A percentile compares a stretch with the other conserved stretches of the same genome.
These are phyloP conservation scores for Zaprionus africanus DNA, from an alignment of 1,140 invertebrate species.

Conservation along the genomic window DNA sequence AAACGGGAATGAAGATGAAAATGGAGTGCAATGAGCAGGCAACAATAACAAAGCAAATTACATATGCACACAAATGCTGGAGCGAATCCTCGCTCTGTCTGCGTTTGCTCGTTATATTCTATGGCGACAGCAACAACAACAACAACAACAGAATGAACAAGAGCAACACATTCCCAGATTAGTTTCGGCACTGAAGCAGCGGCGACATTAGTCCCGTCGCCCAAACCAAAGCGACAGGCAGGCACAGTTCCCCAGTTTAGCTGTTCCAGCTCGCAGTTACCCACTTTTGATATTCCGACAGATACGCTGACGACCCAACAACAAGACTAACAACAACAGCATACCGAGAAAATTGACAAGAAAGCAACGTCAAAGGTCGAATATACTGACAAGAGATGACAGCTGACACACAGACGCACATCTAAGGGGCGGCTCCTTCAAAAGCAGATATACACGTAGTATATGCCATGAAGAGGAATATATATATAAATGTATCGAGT, in stretches of 20 bases:
- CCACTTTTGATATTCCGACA: slow-evolving; percentile 26
- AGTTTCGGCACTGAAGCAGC: slow-evolving; percentile 56
- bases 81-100: not conserved
- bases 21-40: slow-evolving; percentile 51
- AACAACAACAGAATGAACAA: slow-evolving; percentile 19
- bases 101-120: slow-evolving; percentile 54
- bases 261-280: not conserved
- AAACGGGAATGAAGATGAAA: slow-evolving; percentile 59
- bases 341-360: slow-evolving; percentile 29
- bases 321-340: slow-evolving; percentile 29
- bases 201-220: slow-evolving; percentile 42
- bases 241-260: slow-evolving; percentile 29
- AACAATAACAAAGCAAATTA: slow-evolving; percentile 78
- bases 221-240: not conserved
- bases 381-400: slow-evolving; percentile 48
- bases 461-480: not conserved
- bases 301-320: slow-evolving; percentile 60
- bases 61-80: slow-evolving; percentile 75
- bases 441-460: not conserved
- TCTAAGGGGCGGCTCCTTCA: not conserved
- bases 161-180: slow-evolving; percentile 72
- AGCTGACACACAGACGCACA: slow-evolving; percentile 37
- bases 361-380: slow-evolving; percentile 48
- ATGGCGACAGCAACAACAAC: slow-evolving; percentile 43
- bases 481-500: not conserved